These are phyloP conservation scores for Leucopsar rothschildi DNA, from an alignment of 2,113 vertebrate species.

Conservation along the genomic window DNA sequence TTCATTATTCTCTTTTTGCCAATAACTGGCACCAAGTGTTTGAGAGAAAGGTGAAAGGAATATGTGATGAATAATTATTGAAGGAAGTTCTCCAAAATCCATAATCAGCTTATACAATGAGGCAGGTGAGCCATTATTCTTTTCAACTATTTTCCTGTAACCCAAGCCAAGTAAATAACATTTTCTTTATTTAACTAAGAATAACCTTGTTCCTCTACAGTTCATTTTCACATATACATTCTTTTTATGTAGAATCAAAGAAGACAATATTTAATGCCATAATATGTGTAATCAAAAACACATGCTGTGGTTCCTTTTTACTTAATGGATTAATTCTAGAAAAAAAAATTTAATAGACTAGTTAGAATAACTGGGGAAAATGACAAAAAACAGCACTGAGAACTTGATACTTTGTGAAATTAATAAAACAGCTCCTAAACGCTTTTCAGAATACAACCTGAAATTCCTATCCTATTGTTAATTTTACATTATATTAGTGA, in stretches of 20 bases:
- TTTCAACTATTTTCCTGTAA: not conserved
- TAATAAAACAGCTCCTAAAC: not conserved
- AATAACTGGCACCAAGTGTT: not conserved
- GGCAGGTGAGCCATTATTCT: not conserved
- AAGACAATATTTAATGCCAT: not conserved
- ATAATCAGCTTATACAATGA: not conserved
- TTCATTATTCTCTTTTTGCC: not conserved
- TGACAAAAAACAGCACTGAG: not conserved
- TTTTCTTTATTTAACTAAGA: not conserved
- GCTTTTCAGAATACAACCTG: not conserved
- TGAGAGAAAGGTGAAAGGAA: not conserved
- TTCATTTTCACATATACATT: not conserved
- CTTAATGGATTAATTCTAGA: not conserved
- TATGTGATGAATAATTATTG: not conserved
- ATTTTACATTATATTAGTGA: not conserved
- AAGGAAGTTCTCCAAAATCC: not conserved
- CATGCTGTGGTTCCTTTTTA: not conserved
- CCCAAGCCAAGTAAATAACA: not conserved
- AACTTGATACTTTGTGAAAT: not conserved
- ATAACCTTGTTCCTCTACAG: accelerated
- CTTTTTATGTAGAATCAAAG: not conserved
- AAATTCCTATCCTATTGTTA: not conserved
- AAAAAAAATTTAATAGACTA: not conserved
- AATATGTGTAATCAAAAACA: not conserved
- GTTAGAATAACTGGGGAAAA: not conserved